phyloP scores from a whole-genome alignment of 92 coral and sea anemone species.

The Phenganax stokvisi region DNA sequence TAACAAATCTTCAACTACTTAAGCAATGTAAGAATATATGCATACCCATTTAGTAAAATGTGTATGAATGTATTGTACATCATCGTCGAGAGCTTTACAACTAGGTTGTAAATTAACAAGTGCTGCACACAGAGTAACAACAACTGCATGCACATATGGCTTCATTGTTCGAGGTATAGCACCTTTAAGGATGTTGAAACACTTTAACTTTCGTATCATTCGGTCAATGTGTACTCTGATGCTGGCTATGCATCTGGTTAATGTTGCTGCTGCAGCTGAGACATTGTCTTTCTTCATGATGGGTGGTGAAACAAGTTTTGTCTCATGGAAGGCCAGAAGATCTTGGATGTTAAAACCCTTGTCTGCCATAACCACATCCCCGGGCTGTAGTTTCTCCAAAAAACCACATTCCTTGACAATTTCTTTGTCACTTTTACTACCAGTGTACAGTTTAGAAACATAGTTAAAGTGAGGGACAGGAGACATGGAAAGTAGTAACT shows the following conservation, averaged over 20 bases:
- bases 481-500: slow-evolving; percentile 46
- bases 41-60: too few species aligned
- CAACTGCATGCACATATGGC: background rate
- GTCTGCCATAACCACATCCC: slow-evolving; percentile 54
- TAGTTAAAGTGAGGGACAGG: slow-evolving; percentile 52
- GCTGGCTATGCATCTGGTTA: slow-evolving; percentile 49
- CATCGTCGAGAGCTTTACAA: background rate
- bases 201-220: slow-evolving; percentile 55
- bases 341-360: slow-evolving; percentile 50
- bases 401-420: slow-evolving; percentile 50
- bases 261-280: slow-evolving; percentile 41
- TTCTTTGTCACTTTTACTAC: slow-evolving; percentile 51
- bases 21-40: background rate
- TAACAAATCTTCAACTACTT: background rate
- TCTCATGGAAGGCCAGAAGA: slow-evolving; percentile 42
- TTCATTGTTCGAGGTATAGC: background rate
- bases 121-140: background rate
- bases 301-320: slow-evolving; percentile 53
- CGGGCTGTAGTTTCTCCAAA: slow-evolving; percentile 43
- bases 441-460: slow-evolving; percentile 53
- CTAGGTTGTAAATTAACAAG: background rate
- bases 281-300: slow-evolving; percentile 39
- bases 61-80: background rate
- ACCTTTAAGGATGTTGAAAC: slow-evolving; percentile 46
- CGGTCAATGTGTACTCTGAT: slow-evolving; percentile 72